phyloP scores from a whole-genome alignment of 2,797 vertebrate genomes.

The Dendrocincla tyrannina region DNA sequence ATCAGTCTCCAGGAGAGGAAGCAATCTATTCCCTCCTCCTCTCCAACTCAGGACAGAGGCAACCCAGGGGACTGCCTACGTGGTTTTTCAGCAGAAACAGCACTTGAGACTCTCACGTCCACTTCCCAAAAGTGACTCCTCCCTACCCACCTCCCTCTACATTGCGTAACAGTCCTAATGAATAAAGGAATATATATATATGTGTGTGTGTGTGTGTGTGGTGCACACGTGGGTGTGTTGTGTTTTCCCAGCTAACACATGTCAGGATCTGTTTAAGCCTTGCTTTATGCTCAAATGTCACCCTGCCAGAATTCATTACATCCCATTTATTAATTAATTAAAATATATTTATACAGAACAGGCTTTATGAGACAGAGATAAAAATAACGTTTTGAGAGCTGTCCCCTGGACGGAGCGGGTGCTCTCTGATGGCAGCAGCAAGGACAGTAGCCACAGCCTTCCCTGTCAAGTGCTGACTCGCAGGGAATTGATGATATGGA shows the following conservation, averaged over 20 bases:
- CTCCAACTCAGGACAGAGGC: background rate
- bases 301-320: conserved; percentile 82
- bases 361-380: conserved; percentile 74
- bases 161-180: background rate
- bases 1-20: background rate
- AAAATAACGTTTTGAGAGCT: conserved; percentile 78
- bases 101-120: background rate
- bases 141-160: background rate
- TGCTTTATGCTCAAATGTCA: conserved; percentile 80
- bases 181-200: background rate
- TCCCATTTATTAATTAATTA: conserved; percentile 82
- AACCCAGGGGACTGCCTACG: background rate
- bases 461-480: conserved; percentile 29
- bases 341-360: conserved; percentile 78
- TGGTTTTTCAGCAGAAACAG: background rate
- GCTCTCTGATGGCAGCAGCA: conserved; percentile 56
- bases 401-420: conserved; percentile 42
- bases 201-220: background rate
- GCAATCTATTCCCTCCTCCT: background rate
- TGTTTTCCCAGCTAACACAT: conserved; percentile 74
- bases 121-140: background rate
- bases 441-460: conserved; percentile 28
- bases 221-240: background rate
- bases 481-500: conserved; percentile 33
- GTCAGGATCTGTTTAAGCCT: conserved; percentile 76